These are phyloP conservation scores for Aphaenogaster rudis DNA, from an alignment of 1,140 invertebrate genomes.

Conservation along the genomic window DNA sequence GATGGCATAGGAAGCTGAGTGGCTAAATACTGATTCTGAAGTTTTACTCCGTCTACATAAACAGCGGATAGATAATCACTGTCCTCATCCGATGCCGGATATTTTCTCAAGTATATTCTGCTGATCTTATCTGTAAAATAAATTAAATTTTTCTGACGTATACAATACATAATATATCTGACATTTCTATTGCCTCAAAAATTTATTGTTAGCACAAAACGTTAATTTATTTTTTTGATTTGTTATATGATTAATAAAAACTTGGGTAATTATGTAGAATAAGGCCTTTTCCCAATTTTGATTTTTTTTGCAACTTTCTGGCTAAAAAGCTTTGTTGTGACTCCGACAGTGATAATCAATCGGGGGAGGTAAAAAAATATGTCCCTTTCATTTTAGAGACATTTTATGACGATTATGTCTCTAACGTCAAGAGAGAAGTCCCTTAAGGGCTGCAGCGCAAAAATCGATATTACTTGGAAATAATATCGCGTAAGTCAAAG, in stretches of 20 bases:
- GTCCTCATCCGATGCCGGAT: slow-evolving; percentile 74
- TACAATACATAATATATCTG: not conserved
- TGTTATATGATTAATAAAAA: not conserved
- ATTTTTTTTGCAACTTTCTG: no score
- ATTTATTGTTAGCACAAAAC: not conserved
- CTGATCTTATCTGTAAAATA: slow-evolving; percentile 56
- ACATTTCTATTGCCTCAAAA: not conserved
- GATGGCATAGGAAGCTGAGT: slow-evolving; percentile 95
- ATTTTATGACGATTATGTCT: no score
- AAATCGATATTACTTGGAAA: no score
- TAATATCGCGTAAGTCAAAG: no score
- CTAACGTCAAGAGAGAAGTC: no score
- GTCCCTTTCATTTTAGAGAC: no score
- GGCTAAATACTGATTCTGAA: slow-evolving; percentile 93
- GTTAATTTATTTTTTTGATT: not conserved
- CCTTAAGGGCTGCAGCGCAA: no score
- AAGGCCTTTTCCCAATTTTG: no score
- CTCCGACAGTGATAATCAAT: no score
- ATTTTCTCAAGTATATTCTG: slow-evolving; percentile 76
- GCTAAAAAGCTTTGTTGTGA: no score
- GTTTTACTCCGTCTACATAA: slow-evolving; percentile 78
- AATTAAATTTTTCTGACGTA: not conserved
- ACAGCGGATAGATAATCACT: slow-evolving; percentile 79
- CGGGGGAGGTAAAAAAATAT: no score
- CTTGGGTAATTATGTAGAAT: not conserved